These are phyloP conservation scores for Sinocyclocheilus anshuiensis DNA, from an alignment of 2,113 vertebrate genomes.

Conservation along the genomic window DNA sequence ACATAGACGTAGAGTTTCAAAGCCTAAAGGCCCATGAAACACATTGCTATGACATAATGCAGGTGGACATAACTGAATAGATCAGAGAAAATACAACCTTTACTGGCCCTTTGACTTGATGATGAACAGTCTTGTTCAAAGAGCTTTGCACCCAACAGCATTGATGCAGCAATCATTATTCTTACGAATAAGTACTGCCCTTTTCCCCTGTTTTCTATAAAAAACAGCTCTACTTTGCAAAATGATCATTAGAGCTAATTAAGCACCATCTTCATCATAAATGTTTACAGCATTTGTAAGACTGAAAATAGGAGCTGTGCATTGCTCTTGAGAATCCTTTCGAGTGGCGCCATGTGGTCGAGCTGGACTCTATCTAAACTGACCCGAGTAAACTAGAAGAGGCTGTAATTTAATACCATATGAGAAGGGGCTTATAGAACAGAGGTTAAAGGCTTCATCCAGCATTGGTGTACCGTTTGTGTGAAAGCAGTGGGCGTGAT, in stretches of 20 bases:
- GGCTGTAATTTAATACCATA: neutral
- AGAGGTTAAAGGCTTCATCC: slow-evolving; percentile 10
- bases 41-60: neutral
- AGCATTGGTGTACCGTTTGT: slow-evolving; percentile 45
- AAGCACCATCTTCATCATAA: neutral
- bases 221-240: slow-evolving; percentile 1
- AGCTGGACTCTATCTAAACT: neutral
- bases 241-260: neutral
- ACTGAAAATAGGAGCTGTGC: neutral
- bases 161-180: neutral
- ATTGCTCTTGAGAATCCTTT: neutral
- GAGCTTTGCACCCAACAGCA: neutral
- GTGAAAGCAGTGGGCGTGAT: slow-evolving; percentile 66
- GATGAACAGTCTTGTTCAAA: neutral
- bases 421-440: slow-evolving; percentile 13
- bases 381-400: neutral
- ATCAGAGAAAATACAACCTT: slow-evolving; percentile 19
- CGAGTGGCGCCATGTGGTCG: neutral
- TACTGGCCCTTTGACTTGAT: neutral
- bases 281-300: neutral
- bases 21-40: neutral
- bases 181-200: neutral
- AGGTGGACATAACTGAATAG: slow-evolving; percentile 21
- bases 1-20: neutral
- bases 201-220: neutral